Percentiles rank a stretch among this genome's conserved stretches.
These are phyloP conservation scores for Andricus curvator DNA, from an alignment of 2,888 invertebrate genomes.

Conservation along the genomic window DNA sequence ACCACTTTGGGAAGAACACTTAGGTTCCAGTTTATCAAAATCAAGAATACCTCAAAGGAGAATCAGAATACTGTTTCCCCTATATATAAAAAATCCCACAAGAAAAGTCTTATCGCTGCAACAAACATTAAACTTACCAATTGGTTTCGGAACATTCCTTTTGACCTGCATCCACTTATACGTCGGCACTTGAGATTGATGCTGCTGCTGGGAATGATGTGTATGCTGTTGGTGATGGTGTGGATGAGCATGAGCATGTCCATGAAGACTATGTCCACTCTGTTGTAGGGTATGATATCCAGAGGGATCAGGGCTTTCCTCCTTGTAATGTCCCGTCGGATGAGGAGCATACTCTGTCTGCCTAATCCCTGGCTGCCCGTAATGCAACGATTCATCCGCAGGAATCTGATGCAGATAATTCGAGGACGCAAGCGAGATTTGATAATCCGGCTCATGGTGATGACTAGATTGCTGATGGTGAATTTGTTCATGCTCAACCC, in stretches of 20 bases:
- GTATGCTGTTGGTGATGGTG: conserved; percentile 73
- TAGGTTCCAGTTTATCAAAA: no score
- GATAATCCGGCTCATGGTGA: conserved; percentile 80
- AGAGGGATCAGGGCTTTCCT: conserved; percentile 79
- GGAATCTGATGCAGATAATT: conserved; percentile 72
- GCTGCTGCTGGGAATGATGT: conserved; percentile 77
- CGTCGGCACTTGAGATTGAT: conserved; percentile 87
- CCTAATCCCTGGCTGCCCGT: conserved; percentile 59
- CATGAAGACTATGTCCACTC: conserved; percentile 61
- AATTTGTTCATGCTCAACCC: conserved; percentile 67
- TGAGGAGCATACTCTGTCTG: conserved; percentile 82
- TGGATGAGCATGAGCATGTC: conserved; percentile 60
- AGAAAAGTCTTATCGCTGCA: no score
- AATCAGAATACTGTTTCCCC: no score
- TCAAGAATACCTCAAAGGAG: no score
- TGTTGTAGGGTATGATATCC: conserved; percentile 54
- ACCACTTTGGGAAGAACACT: neutral
- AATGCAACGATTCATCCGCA: conserved; percentile 70
- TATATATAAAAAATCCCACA: no score
- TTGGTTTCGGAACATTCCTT: conserved; percentile 95
- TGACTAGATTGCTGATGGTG: conserved; percentile 75
- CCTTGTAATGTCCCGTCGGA: conserved; percentile 80
- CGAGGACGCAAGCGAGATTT: conserved; percentile 76
- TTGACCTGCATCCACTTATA: conserved; percentile 99
- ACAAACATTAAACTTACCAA: conserved; percentile 83